Evolutionary conservation across 2,888 invertebrate genomes (phyloP), one percentile per base, ranked within the genome.

Genomic region (Cecidostiba fungosa): DNA sequence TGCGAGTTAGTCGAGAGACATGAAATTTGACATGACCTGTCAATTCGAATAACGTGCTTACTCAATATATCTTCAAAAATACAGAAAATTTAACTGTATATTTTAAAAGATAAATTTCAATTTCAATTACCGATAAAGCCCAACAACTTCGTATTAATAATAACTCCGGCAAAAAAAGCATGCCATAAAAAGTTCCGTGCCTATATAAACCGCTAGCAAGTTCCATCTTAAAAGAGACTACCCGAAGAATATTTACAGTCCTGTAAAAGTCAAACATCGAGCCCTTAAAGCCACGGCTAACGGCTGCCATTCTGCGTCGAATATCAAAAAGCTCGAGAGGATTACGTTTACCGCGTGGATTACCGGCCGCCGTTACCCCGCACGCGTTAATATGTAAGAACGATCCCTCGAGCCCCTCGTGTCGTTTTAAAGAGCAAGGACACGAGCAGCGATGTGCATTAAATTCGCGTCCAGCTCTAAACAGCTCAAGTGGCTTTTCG

Each of bases 401-500:
- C 73, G 26, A 8, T 39, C 29, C 23, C 66, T 66, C 29, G 66
- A 26, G 66, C 29, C 3, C 23, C 39, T n/a, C n/a, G n/a, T 3
- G 39, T 39, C 23, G 39, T 23, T 72, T 72, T 39, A 36, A 43
- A 23, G 72, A 72, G 72, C 39, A 23, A 43, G 72, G 23, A 72
- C 43, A 23, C 72, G 70, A 70, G 36, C 32, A 36, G 1, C 72
- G 39, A 36, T 8, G 77, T 3, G 59, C 50, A 29, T 50, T 29
- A 54, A 76, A 50, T 76, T 76, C 19, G 39, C n/a, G 70, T 70
- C 36, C 32, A 16, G n/a, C 14, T 43, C n/a, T 54, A 76, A 76
- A 76, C 76, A 76, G 76, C 76, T 14, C 19, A n/a, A 76, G 76
- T 76, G 36, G 54, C 54, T 76, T 76, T 76, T 76, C 76, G 29